Percentiles rank a stretch among this genome's conserved stretches.
Conservation (phyloP, 2,888 invertebrate species). For the Penaeus monodon region DNA sequence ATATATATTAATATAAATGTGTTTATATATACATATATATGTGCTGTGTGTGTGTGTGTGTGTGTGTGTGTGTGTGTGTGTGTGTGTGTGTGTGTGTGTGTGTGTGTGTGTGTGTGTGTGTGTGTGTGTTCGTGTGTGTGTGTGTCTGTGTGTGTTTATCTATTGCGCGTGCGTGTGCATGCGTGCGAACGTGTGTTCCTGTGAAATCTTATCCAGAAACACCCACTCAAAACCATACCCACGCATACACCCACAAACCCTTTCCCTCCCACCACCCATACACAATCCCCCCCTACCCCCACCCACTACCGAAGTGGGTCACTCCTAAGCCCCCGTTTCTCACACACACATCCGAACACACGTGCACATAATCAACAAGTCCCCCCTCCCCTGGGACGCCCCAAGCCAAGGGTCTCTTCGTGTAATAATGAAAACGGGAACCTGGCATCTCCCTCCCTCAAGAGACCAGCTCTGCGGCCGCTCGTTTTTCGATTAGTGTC, state of each 20-base stretch:
- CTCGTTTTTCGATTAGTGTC: slow-evolving; percentile 29
- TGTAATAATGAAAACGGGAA: slow-evolving; percentile 29
- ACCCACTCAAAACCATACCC: not conserved
- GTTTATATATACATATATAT: too few species aligned
- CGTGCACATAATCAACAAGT: not conserved
- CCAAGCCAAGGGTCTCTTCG: slow-evolving; percentile 20
- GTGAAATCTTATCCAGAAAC: too few species aligned
- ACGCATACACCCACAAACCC: not conserved
- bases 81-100: too few species aligned
- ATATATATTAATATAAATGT: too few species aligned
- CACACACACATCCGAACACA: not conserved
- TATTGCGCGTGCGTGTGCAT: too few species aligned
- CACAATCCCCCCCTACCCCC: not conserved
- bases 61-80: not conserved
- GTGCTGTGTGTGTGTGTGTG: not conserved
- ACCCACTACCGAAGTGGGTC: not conserved
- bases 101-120: too few species aligned
- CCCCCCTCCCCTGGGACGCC: slow-evolving; percentile 7
- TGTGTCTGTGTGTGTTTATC: not conserved
- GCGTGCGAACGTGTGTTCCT: too few species aligned
- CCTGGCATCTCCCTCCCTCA: not conserved
- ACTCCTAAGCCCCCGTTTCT: not conserved
- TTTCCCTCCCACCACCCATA: not conserved
- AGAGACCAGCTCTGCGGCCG: not conserved
- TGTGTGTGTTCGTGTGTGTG: not conserved